Conservation (phyloP, 2,888 invertebrate species). For the Neoitamus cyanurus region DNA sequence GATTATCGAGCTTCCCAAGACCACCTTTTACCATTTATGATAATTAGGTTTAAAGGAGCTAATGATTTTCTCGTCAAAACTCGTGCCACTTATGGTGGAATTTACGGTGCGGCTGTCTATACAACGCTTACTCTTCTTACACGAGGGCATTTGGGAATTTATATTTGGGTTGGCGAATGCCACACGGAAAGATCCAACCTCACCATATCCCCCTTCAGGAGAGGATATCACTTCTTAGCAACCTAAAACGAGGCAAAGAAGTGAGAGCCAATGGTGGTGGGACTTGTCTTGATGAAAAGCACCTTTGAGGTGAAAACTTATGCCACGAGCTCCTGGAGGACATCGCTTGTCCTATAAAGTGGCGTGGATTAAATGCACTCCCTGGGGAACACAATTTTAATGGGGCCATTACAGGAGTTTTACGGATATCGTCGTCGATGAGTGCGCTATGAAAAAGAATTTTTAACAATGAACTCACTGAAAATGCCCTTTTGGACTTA, state of each 20-base stretch:
- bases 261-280: background rate
- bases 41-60: background rate
- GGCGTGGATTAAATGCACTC: background rate
- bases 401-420: background rate
- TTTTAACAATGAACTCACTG: background rate
- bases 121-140: background rate
- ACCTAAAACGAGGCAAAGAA: background rate
- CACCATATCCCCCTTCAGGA: background rate
- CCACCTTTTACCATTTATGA: background rate
- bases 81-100: background rate
- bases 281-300: background rate
- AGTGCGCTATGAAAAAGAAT: background rate
- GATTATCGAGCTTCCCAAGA: background rate
- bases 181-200: background rate
- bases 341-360: background rate
- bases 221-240: background rate
- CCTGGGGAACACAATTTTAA: background rate
- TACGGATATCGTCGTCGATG: background rate
- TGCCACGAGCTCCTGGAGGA: background rate
- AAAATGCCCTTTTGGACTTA: background rate
- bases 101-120: background rate
- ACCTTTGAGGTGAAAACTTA: background rate
- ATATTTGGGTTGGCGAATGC: background rate
- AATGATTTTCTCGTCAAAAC: background rate
- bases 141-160: background rate